A percentile compares a stretch with the other conserved stretches of the same genome.
Conservation (phyloP, 1,140 invertebrate genomes). For the Caenorhabditis tropicalis region DNA sequence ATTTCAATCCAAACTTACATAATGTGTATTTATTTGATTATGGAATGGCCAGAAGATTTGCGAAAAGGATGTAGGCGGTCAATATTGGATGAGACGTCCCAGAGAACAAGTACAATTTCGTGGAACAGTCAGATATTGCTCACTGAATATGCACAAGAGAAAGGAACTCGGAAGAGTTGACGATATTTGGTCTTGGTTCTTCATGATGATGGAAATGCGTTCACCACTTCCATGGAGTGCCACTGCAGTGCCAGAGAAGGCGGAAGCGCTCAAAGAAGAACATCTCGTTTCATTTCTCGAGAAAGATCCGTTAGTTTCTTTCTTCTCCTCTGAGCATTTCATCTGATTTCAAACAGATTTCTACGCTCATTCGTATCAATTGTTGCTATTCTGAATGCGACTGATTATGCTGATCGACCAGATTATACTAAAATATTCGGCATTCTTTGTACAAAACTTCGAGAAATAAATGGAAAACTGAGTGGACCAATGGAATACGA, state of each 20-base stretch:
- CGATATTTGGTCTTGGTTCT: slow-evolving; percentile 81
- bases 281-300: neutral
- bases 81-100: neutral
- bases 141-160: slow-evolving; percentile 96
- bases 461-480: slow-evolving; percentile 5
- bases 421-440: neutral
- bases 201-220: neutral
- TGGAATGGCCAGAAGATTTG: slow-evolving; percentile 13
- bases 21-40: neutral
- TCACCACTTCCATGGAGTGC: neutral
- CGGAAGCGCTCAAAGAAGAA: neutral
- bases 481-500: slow-evolving; percentile 1
- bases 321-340: too few species aligned
- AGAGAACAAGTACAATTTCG: slow-evolving; percentile 73
- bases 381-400: neutral
- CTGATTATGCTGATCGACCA: neutral
- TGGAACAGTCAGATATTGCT: slow-evolving; percentile 96
- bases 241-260: neutral
- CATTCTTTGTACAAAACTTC: neutral
- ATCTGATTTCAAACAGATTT: neutral
- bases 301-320: neutral
- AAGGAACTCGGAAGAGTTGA: slow-evolving; percentile 78
- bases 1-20: neutral
- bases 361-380: neutral
- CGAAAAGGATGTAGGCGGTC: neutral